Conservation (phyloP, 2,888 invertebrate species). For the Zaprionus obscuricornis region DNA sequence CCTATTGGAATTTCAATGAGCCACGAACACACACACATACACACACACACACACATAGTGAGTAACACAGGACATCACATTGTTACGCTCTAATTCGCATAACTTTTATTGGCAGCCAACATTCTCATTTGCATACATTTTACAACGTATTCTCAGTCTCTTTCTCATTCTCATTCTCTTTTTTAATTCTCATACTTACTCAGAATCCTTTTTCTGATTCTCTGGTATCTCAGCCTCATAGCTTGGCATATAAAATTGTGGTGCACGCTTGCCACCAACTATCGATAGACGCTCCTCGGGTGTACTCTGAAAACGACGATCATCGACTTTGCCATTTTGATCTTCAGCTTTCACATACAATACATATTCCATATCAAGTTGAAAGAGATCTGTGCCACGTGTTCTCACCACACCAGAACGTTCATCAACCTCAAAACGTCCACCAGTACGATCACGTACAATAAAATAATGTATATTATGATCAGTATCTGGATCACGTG, state of each 20-base stretch:
- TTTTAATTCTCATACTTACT: slow-evolving; percentile 87
- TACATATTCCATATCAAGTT: slow-evolving; percentile 98
- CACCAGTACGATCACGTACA: slow-evolving; percentile 93
- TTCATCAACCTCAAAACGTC: slow-evolving; percentile 93
- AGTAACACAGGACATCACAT: slow-evolving; percentile 12
- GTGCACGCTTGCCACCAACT: slow-evolving; percentile 98
- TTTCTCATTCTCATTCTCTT: not conserved
- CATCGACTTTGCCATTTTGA: slow-evolving; percentile 96
- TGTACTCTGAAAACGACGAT: slow-evolving; percentile 94
- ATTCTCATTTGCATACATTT: slow-evolving; percentile 52
- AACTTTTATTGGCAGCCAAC: slow-evolving; percentile 62
- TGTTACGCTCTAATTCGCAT: slow-evolving; percentile 52
- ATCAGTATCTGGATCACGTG: slow-evolving; percentile 97
- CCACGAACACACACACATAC: slow-evolving; percentile 14
- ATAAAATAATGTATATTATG: slow-evolving; percentile 98
- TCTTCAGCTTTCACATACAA: slow-evolving; percentile 98
- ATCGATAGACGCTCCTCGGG: slow-evolving; percentile 96
- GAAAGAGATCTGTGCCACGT: slow-evolving; percentile 95
- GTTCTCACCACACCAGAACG: slow-evolving; percentile 96
- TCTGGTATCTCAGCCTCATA: slow-evolving; percentile 98
- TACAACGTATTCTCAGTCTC: not conserved
- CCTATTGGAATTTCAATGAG: slow-evolving; percentile 75
- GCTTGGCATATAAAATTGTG: slow-evolving; percentile 97
- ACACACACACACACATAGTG: not conserved
- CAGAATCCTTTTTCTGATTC: slow-evolving; percentile 97